Evolutionary conservation across 92 coral and sea anemone genomes (phyloP).

Genomic region (Montipora capitata): DNA sequence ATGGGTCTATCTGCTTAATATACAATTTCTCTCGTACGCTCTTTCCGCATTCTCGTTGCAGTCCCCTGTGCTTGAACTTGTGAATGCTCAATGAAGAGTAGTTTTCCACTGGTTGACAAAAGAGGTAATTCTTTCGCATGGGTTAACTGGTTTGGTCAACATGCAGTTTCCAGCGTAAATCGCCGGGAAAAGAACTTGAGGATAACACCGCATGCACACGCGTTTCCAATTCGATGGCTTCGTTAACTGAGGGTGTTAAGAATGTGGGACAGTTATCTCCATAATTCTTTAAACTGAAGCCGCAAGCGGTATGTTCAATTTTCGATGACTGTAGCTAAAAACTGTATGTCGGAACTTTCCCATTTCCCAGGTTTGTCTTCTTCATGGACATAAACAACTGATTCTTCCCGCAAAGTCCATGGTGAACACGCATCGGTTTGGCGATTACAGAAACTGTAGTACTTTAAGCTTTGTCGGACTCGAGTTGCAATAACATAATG

Average conservation of each 20-base stretch:
- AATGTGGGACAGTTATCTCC: too few relatives aligned
- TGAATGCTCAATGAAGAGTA: too few relatives aligned
- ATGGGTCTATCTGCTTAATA: too few relatives aligned
- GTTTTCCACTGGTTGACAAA: too few relatives aligned
- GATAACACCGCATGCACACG: too few relatives aligned
- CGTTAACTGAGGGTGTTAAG: too few relatives aligned
- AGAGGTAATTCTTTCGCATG: too few relatives aligned
- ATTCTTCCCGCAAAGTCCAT: conserved; percentile 66
- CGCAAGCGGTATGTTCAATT: background rate
- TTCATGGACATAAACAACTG: conserved; percentile 70
- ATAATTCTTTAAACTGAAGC: background rate
- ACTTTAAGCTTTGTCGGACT: conserved; percentile 66
- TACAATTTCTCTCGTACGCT: background rate
- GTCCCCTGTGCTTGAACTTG: background rate
- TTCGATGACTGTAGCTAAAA: conserved; percentile 77
- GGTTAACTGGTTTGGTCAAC: too few relatives aligned
- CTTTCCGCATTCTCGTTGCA: background rate
- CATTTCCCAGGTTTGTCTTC: conserved; percentile 74
- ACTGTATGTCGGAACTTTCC: conserved; percentile 79
- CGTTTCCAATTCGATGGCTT: too few relatives aligned
- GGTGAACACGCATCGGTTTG: conserved; percentile 54
- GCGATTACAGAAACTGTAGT: conserved; percentile 69
- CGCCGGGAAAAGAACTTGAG: too few relatives aligned
- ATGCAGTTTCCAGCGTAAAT: too few relatives aligned
- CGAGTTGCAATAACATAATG: conserved; percentile 81